Evolutionary conservation across 2,888 invertebrate genomes (phyloP), one percentile per base, ranked within the genome.

Genomic region (Cheilosia variabilis): DNA sequence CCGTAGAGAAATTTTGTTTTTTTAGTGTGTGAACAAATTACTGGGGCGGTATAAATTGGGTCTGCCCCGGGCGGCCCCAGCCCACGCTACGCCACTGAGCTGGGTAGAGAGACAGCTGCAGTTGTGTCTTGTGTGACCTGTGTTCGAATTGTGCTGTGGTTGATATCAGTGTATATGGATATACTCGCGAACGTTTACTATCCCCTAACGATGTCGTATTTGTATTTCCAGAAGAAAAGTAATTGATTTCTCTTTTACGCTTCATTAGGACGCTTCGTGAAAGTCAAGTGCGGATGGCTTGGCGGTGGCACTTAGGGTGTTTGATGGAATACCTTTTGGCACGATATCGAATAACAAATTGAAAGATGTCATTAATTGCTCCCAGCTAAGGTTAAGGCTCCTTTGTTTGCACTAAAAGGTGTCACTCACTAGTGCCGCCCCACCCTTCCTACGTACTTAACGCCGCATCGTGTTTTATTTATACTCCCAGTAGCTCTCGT

Each of bases 341-440:
- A 80, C 83, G 79, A 69, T 84, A 84, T 84, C 79, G 58, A 79
- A 58, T 84, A 80, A 79, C 83, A 79, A 84, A 84, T 84, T 80
- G 79, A 63, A 75, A 84, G 72, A 83, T 83, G 66, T 66, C 82
- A 73, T 73, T 83, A 83, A 82, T 78, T 72, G 82, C 78, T 72
- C 41, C 17, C 15, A 62, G 63, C n/a, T 55, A 53, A 27, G 43
- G 62, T 43, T 53, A 62, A 27, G 43, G 62, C n/a, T 53, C n/a
- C 53, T 22, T 52, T 53, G 72, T 82, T 82, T 82, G 60, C 82
- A 72, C 65, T 72, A 55, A 55, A 55, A 71, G 77, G 82, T 82
- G 82, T 77, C 53, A 72, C 53, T 72, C 53, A 66, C 60, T 50
- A 78, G 72, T 52, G 63, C 37, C 27, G 37, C 57, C 10, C 43